Conservation (phyloP, 2,888 invertebrate species). For the Chrysodeixis includens region DNA sequence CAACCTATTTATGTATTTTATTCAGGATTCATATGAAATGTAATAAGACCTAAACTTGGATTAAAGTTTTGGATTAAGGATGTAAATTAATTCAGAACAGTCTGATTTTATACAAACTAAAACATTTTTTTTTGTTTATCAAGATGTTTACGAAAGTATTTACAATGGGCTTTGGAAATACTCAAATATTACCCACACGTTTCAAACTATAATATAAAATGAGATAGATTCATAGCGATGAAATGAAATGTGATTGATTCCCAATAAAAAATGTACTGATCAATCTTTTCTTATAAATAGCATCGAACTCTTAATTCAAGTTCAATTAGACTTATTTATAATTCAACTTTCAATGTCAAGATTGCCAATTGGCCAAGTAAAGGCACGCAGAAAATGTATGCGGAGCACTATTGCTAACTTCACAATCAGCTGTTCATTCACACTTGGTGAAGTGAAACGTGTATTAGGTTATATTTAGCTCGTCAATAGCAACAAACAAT, state of each 20-base stretch:
- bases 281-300: neutral
- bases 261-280: neutral
- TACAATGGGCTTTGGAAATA: no score
- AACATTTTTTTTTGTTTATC: no score
- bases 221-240: no score
- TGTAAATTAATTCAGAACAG: neutral
- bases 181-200: no score
- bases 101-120: no score
- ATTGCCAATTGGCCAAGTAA: constrained; percentile 8
- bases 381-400: constrained; percentile 18
- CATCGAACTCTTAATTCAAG: neutral
- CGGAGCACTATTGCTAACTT: constrained; percentile 20
- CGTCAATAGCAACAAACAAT: constrained; percentile 34
- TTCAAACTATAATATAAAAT: neutral
- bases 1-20: neutral
- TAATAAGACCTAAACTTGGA: no score
- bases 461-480: constrained; percentile 40
- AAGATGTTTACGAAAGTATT: no score
- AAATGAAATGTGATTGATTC: neutral
- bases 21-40: neutral
- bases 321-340: neutral
- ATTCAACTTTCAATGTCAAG: constrained; percentile 1
- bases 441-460: constrained; percentile 42
- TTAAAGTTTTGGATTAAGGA: neutral
- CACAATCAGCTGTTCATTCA: constrained; percentile 57